phyloP scores from a whole-genome alignment of 1,140 invertebrate species.

The Pararge aegeria region DNA sequence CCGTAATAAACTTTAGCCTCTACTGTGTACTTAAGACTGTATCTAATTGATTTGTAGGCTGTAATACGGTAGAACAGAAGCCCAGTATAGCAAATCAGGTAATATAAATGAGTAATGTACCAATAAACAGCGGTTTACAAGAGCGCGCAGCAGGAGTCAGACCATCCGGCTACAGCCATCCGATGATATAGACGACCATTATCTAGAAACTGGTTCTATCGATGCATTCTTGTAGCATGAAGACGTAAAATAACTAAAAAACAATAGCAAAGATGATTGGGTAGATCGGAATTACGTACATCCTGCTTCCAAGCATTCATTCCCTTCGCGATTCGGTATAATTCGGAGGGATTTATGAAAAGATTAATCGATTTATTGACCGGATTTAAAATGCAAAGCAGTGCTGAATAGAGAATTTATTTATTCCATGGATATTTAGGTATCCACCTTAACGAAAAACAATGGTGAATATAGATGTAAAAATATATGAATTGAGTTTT shows the following conservation, averaged over 20 bases:
- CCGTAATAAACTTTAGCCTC: background rate
- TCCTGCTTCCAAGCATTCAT: background rate
- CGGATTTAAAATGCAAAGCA: background rate
- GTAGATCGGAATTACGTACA: background rate
- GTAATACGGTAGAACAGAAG: slow-evolving; percentile 18
- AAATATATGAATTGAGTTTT: too few relatives aligned
- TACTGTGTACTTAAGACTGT: background rate
- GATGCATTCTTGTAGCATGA: slow-evolving; percentile 1
- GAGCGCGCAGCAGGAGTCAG: slow-evolving; percentile 23
- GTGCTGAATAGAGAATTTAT: too few relatives aligned
- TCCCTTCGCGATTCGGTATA: background rate
- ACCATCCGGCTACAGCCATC: background rate
- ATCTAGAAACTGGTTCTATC: slow-evolving; percentile 3
- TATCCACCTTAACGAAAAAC: too few relatives aligned
- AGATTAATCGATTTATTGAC: background rate
- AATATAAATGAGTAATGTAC: slow-evolving; percentile 33
- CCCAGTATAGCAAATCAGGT: slow-evolving; percentile 15
- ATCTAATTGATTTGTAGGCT: slow-evolving; percentile 11
- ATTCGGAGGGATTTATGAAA: background rate
- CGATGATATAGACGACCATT: background rate
- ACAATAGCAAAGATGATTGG: background rate
- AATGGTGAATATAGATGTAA: too few relatives aligned
- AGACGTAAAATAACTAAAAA: background rate
- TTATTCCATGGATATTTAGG: too few relatives aligned
- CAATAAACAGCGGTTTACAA: slow-evolving; percentile 36